Evolutionary conservation across 2,888 invertebrate species (phyloP).

Genomic region (Drosophila melanosoma): DNA sequence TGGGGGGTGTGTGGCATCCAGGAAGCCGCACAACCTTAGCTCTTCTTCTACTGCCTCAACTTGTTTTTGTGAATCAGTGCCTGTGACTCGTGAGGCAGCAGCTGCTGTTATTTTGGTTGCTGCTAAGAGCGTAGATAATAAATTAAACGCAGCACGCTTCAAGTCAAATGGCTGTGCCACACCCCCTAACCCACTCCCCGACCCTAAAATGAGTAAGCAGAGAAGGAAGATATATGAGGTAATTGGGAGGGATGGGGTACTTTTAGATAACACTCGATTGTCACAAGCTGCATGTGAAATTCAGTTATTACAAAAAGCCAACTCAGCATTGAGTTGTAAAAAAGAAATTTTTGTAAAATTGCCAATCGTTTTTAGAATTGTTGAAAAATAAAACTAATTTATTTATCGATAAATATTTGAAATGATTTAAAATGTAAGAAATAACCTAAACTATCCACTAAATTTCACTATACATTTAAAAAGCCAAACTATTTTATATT

Average conservation of each 20-base stretch:
- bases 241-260: not conserved
- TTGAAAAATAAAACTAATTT: not conserved
- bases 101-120: slow-evolving; percentile 43
- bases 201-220: slow-evolving; percentile 27
- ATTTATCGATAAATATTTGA: not conserved
- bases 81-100: slow-evolving; percentile 64
- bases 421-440: not conserved
- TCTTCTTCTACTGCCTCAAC: slow-evolving; percentile 9
- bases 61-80: slow-evolving; percentile 69
- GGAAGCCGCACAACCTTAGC: slow-evolving; percentile 63
- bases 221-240: not conserved
- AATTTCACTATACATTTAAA: not conserved
- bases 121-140: slow-evolving; percentile 72
- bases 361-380: not conserved
- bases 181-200: not conserved
- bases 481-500: not conserved
- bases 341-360: not conserved
- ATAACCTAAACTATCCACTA: not conserved
- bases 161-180: slow-evolving; percentile 47
- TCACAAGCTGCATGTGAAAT: slow-evolving; percentile 17
- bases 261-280: slow-evolving; percentile 34
- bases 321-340: not conserved
- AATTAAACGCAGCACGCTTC: slow-evolving; percentile 75
- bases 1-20: slow-evolving; percentile 13
- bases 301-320: slow-evolving; percentile 3